These are phyloP conservation scores for Julus scanicus DNA, from an alignment of 2,888 invertebrate species.

Conservation along the genomic window DNA sequence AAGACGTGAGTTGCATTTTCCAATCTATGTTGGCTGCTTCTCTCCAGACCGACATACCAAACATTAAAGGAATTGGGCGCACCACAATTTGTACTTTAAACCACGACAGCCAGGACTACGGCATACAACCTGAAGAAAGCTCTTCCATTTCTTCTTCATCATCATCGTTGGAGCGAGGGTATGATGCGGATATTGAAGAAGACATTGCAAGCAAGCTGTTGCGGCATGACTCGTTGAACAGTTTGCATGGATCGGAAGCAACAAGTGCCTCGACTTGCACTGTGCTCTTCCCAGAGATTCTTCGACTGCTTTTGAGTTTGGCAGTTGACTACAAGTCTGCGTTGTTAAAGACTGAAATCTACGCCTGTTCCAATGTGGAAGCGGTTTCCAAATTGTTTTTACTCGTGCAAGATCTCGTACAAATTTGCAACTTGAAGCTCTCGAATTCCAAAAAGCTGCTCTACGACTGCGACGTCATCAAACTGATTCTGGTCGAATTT, in stretches of 20 bases:
- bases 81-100: background rate
- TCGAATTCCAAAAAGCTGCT: slow-evolving; percentile 24
- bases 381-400: background rate
- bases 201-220: background rate
- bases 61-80: background rate
- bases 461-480: background rate
- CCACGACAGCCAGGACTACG: background rate
- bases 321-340: background rate
- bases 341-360: background rate
- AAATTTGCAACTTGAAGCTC: background rate
- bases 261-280: background rate
- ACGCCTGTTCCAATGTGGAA: background rate
- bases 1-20: background rate
- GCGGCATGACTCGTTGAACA: background rate
- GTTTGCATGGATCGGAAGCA: background rate
- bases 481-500: slow-evolving; percentile 25
- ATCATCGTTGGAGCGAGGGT: background rate
- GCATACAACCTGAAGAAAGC: background rate
- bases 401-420: slow-evolving; percentile 23
- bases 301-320: slow-evolving; percentile 17
- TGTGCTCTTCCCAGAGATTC: slow-evolving; percentile 41
- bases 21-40: slow-evolving; percentile 5
- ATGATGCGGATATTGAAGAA: slow-evolving; percentile 47
- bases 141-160: slow-evolving; percentile 17
- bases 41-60: slow-evolving; percentile 5